phyloP scores from a whole-genome alignment of 2,113 vertebrate genomes.

The Melanocharis versteri region DNA sequence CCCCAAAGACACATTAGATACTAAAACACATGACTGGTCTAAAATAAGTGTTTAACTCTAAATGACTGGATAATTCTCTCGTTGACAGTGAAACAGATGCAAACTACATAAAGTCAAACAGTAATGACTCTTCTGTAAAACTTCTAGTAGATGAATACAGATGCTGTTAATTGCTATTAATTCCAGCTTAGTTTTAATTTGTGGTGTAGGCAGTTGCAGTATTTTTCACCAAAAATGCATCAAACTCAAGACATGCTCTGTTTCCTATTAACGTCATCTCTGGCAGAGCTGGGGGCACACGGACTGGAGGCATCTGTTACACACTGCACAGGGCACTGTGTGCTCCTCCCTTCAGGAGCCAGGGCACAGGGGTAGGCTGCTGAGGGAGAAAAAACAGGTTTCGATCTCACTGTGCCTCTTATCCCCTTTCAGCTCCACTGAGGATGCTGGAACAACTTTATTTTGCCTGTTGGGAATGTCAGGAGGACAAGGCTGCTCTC shows the following conservation, averaged over 20 bases:
- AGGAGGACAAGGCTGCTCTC: background rate
- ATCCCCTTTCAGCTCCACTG: background rate
- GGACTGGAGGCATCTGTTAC: constrained; percentile 12
- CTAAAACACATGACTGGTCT: constrained; percentile 14
- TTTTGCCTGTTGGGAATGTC: background rate
- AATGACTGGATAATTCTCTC: constrained; percentile 23
- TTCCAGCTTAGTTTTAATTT: background rate
- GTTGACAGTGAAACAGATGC: constrained; percentile 8
- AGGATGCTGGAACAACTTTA: background rate
- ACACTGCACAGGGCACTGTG: background rate
- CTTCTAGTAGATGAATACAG: background rate
- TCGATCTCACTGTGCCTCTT: background rate
- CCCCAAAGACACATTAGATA: background rate
- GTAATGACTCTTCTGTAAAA: background rate
- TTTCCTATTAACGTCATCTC: constrained; percentile 23
- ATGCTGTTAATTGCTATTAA: constrained; percentile 26
- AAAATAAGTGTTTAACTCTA: constrained; percentile 22
- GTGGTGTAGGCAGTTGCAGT: background rate
- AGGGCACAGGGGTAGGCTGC: background rate
- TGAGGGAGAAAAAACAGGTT: background rate
- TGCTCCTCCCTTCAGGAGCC: background rate
- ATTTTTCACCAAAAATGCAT: background rate
- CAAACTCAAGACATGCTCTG: constrained; percentile 2
- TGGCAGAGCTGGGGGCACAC: background rate
- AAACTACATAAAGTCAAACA: background rate